A percentile compares a stretch with the other conserved stretches of the same genome.
Evolutionary conservation across 2,113 vertebrate genomes (phyloP).

Genomic region (Seriola quinqueradiata): DNA sequence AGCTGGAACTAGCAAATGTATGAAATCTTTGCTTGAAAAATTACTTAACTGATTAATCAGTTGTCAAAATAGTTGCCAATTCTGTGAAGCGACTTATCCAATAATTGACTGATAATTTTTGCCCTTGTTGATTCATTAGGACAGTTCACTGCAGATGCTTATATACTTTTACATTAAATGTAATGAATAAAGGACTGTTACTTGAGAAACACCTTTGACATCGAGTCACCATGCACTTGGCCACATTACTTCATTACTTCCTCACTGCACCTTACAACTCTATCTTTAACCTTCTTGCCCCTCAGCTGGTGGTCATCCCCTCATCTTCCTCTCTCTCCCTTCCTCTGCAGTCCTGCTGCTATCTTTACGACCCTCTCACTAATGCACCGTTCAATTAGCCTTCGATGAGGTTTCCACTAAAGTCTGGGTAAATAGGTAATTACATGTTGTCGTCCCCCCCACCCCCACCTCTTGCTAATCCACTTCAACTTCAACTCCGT

Average conservation of each 20-base stretch:
- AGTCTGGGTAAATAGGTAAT: conserved; percentile 81
- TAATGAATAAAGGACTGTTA: not conserved
- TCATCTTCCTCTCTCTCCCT: conserved; percentile 55
- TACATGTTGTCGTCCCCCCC: conserved; percentile 79
- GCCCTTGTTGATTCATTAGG: not conserved
- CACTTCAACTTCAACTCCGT: conserved; percentile 70
- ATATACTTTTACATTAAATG: not conserved
- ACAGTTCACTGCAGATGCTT: not conserved
- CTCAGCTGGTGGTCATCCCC: conserved; percentile 53
- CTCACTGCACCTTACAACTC: conserved; percentile 12
- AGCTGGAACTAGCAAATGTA: no score
- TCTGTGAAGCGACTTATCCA: not conserved
- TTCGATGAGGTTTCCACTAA: conserved; percentile 78
- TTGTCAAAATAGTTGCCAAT: not conserved
- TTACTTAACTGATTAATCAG: not conserved
- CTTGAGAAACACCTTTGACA: not conserved
- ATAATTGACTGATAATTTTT: not conserved
- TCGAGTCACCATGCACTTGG: not conserved
- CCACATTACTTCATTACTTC: conserved; percentile 35
- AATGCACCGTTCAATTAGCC: conserved; percentile 81
- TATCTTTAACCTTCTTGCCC: conserved; percentile 50
- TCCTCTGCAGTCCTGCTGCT: conserved; percentile 52
- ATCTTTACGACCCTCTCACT: conserved; percentile 68
- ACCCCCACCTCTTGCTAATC: conserved; percentile 76
- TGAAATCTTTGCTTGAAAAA: not conserved